Evolutionary conservation across 2,888 invertebrate species (phyloP).

Genomic region (Eumacrocentrus americanus): DNA sequence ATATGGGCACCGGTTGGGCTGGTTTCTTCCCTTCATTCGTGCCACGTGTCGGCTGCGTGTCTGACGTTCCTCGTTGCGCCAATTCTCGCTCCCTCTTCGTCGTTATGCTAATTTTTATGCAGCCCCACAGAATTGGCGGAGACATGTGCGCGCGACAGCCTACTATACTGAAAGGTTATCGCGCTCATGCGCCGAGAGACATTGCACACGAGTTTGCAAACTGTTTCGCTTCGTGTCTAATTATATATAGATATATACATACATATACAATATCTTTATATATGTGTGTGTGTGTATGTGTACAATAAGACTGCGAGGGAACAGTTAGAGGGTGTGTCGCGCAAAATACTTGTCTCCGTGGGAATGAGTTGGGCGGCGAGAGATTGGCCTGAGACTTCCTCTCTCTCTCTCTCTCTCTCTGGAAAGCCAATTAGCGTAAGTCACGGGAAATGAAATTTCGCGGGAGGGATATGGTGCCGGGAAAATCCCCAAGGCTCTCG

Average conservation of each 20-base stretch:
- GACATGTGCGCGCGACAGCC: constrained; percentile 38
- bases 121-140: constrained; percentile 37
- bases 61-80: constrained; percentile 25
- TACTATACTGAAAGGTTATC: constrained; percentile 23
- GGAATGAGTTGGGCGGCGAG: background rate
- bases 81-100: constrained; percentile 24
- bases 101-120: constrained; percentile 48
- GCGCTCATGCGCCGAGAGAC: constrained; percentile 6
- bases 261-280: background rate
- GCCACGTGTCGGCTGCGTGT: constrained; percentile 46
- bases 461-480: background rate
- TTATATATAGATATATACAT: constrained; percentile 15
- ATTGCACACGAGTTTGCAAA: constrained; percentile 17
- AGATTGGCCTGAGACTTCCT: constrained; percentile 18
- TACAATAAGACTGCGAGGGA: background rate
- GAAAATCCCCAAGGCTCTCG: constrained; percentile 13
- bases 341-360: background rate
- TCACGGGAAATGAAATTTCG: constrained; percentile 30
- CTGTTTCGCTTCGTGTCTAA: constrained; percentile 5
- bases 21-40: constrained; percentile 17
- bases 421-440: constrained; percentile 34
- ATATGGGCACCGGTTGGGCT: constrained; percentile 9
- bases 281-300: background rate
- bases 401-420: constrained; percentile 14
- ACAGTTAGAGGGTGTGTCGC: background rate